Evolutionary conservation across 1,140 invertebrate species (phyloP), one percentile per base, ranked within the genome.

Genomic region (Maconellicoccus hirsutus): DNA sequence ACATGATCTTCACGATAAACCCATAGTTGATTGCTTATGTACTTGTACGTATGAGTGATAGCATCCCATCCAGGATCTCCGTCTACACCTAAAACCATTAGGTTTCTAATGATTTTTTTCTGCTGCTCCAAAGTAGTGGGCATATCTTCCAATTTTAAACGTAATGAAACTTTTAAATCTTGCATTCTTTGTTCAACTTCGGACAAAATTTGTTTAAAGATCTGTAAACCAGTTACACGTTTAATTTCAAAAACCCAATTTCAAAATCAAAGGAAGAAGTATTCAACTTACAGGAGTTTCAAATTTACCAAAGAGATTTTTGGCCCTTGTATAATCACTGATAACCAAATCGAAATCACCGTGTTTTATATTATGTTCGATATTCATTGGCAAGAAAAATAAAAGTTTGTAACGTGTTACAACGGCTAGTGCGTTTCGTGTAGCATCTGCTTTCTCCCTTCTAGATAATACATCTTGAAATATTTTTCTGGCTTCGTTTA

Each of bases 301-400:
- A 27, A 93, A 96, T 79, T 96, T 93, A 73, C 92, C 90, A 83
- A 98, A 99, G 12, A 98, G 83, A 78, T 96, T 94, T 77, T 95
- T 96, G 3, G 95, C 96, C 77, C 96, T 84, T 0, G 93, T 89
- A 78, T 98, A 99, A 80, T 99, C 97, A 79, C 97, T 99, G 70
- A 99, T 96, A 22, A 98, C 93, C 23, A 96, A 85, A 79, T 98
- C 94, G 79, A 96, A 98, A 77, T 99, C 96, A 66, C 92, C 94
- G 77, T 91, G 90, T 75, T 90, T 85, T 72, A 98, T 94, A 76
- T 96, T 96, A 71, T 88, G 89, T 74, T 98, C 93, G 71, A 99
- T 98, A 70, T 89, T 91, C 33, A 92, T 87, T 0, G 96, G 95
- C 73, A 99, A 84, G 78, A 96, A 95, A 78, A 99, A 98, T 0